phyloP scores from a whole-genome alignment of 1,140 invertebrate species.

The Alviniconcha marisindica region DNA sequence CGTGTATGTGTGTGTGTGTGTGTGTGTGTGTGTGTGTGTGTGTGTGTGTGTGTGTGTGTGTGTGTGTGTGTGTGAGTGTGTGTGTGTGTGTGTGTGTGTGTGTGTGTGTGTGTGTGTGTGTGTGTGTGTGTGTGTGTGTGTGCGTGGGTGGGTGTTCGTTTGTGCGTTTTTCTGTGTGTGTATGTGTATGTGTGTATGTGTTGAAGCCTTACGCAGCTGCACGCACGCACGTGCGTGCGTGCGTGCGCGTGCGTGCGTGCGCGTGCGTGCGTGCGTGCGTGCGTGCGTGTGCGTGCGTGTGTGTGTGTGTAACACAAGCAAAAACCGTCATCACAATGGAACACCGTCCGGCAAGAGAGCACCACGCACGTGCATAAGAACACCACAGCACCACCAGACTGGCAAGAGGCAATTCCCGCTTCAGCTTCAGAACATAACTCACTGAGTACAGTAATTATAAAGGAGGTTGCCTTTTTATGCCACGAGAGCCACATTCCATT shows the following conservation, averaged over 20 bases:
- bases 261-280: background rate
- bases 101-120: background rate
- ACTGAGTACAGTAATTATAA: too few relatives aligned
- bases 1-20: background rate
- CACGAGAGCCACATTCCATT: too few relatives aligned
- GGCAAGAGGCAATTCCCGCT: too few relatives aligned
- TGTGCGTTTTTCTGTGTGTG: background rate
- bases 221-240: background rate
- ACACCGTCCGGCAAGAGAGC: too few relatives aligned
- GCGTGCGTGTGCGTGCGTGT: background rate
- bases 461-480: too few relatives aligned
- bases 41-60: conserved; percentile 15
- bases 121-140: background rate
- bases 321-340: too few relatives aligned
- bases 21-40: background rate
- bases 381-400: too few relatives aligned
- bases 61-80: conserved; percentile 8
- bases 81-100: conserved; percentile 10
- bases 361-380: too few relatives aligned
- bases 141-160: background rate
- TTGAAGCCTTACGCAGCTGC: background rate
- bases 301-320: too few relatives aligned
- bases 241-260: background rate
- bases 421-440: too few relatives aligned
- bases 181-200: background rate